Evolutionary conservation across 2,113 vertebrate genomes (phyloP).

Genomic region (Anseranas semipalmata): DNA sequence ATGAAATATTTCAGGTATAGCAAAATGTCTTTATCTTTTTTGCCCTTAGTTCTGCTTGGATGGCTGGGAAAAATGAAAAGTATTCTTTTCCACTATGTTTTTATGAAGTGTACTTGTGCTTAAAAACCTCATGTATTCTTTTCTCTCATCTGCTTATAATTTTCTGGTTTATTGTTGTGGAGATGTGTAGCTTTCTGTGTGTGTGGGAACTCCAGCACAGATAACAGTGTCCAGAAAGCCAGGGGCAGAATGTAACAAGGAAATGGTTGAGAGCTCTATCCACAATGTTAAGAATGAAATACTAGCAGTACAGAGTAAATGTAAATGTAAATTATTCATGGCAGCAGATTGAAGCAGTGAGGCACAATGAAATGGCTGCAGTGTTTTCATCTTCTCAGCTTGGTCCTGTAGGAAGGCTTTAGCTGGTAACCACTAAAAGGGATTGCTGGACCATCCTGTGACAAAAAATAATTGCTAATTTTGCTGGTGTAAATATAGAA

Average conservation of each 20-base stretch:
- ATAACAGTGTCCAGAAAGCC: not conserved
- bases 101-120: not conserved
- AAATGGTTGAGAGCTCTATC: not conserved
- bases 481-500: constrained; percentile 15
- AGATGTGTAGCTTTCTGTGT: not conserved
- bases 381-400: not conserved
- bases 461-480: not conserved
- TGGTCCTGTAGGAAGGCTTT: not conserved
- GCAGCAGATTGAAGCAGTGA: constrained; percentile 31
- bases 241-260: not conserved
- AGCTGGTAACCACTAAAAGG: not conserved
- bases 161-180: not conserved
- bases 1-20: constrained; percentile 98
- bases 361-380: not conserved
- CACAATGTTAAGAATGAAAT: not conserved
- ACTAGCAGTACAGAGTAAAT: not conserved
- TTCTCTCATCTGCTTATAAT: not conserved
- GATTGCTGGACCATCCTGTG: not conserved
- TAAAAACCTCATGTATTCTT: not conserved
- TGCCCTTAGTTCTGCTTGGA: not conserved
- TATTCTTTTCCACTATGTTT: fast-evolving
- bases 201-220: not conserved
- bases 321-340: constrained; percentile 50
- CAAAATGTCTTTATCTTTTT: not conserved
- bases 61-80: not conserved